Base-by-base conservation (phyloP, 2,888 invertebrate genomes). In the Scaptodrosophila latifasciaeformis region DNA sequence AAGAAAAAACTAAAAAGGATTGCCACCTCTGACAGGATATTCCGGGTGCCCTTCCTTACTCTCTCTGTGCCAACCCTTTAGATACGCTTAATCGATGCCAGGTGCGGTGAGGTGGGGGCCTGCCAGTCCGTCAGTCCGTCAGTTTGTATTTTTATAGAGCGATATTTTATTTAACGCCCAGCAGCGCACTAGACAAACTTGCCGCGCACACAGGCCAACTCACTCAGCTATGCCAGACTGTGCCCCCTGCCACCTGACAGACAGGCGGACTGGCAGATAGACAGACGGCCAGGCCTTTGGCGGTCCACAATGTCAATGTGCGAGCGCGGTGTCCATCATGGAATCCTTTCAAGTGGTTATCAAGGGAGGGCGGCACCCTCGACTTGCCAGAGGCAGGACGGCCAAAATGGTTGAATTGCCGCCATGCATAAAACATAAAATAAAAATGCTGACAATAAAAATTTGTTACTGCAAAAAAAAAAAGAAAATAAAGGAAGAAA, bases 161-260 rank as follows among this genome's bases (percentile, higher is more conserved):
- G 59, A 70, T 78, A 78, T 76, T 79, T 76, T 79, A 82, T 81
- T 82, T 81, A 83, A 78, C 67, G 82, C 80, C 78, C 72, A 68
- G 62, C 63, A 70, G 80, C 77, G 57, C 62, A 24, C 24, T 52
- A 80, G 76, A 78, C 76, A 68, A 60, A n/a, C n/a, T n/a, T n/a
- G n/a, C 50, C 58, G 61, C 9, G 6, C 19, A 13, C 13, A 29
- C 9, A n/a, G 29, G n/a, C 7, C 15, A 44, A 24, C 24, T 13
- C n/a, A n/a, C n/a, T n/a, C n/a, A n/a, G n/a, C n/a, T n/a, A n/a
- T n/a, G n/a, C n/a, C n/a, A n/a, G n/a, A n/a, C n/a, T n/a, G n/a
- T n/a, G n/a, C n/a, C n/a, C n/a, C n/a, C n/a, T n/a, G n/a, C n/a
- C n/a, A n/a, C n/a, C n/a, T 29, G 53, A 52, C 31, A 47, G 52